phyloP scores from a whole-genome alignment of 2,888 invertebrate genomes.

The Quadroppia sp. region DNA sequence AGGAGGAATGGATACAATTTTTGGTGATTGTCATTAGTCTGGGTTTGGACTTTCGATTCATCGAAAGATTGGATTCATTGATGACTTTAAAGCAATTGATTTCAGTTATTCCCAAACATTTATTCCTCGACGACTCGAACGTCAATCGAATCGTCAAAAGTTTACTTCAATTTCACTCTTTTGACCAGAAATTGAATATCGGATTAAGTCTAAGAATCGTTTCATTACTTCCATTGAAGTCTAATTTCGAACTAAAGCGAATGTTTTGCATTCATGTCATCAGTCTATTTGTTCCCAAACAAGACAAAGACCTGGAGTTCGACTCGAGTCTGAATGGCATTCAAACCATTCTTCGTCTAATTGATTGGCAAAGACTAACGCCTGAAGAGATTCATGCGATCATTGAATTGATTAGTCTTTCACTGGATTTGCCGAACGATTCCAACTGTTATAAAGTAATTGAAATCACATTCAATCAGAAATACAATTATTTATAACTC shows the following conservation, averaged over 20 bases:
- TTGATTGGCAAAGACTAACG: constrained; percentile 5
- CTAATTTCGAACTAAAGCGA: constrained; percentile 1
- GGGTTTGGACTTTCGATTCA: background rate
- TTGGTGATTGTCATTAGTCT: background rate
- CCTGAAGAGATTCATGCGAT: background rate
- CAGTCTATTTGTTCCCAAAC: background rate
- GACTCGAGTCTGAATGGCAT: background rate
- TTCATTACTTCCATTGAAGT: background rate
- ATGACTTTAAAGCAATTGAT: background rate
- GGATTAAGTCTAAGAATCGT: background rate
- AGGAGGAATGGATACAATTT: background rate
- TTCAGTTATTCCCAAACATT: background rate
- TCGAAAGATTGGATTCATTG: background rate
- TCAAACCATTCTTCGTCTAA: background rate
- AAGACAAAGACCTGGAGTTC: background rate
- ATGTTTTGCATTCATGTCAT: background rate
- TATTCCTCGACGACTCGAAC: background rate
- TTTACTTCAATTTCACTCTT: background rate
- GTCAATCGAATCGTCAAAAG: background rate
- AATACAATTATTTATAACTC: background rate
- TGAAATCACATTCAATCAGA: background rate
- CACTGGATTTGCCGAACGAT: constrained; percentile 24
- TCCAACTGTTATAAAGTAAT: background rate
- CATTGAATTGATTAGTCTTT: constrained; percentile 8
- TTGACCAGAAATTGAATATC: background rate